Base-by-base conservation (phyloP, 2,888 invertebrate species). In the Conops quadrifasciatus region DNA sequence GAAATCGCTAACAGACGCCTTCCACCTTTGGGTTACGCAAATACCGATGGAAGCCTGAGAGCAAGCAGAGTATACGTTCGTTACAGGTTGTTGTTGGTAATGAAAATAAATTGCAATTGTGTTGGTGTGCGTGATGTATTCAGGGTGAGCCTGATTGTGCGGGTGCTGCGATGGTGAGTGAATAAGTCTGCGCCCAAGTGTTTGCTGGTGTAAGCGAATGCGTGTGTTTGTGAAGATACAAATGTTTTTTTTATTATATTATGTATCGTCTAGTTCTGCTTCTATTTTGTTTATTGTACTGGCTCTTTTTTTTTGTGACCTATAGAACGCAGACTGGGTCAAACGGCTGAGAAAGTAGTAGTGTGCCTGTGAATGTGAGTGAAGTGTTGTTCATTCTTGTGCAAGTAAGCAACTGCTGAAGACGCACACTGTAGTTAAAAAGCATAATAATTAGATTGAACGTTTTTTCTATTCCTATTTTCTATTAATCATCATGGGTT, bases 81-180 rank as follows among this genome's bases (percentile, higher is more conserved):
- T 62, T 68, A 62, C 68, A 68, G 68, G 68, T 68, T 68, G 68
- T 68, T 68, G 60, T 67, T 67, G 67, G 66, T 58, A 58, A 67
- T 67, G 67, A 67, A 58, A 49, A 49, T 65, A 36, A 51, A 15
- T 56, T 56, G 36, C 53, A 56, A 36, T 56, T 66, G 53, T 56
- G 21, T 62, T 62, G 45, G 62, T 60, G 45, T 62, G 15, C 19
- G 45, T 19, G 13, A 45, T 9, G 53, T 53, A 19, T n/a, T n/a
- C 51, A 13, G 19, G 11, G 53, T 24, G n/a, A 21, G n/a, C 16
- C n/a, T 9, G 21, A 24, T 9, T 53, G 53, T n/a, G 53, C 24
- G 53, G 24, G 53, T 53, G 21, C 19, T 51, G 21, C 2, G 53
- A 16, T 11, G 9, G 36, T 36, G 36, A 36, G 5, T 36, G 36